A percentile compares a stretch with the other conserved stretches of the same genome.
phyloP scores from a whole-genome alignment of 1,140 invertebrate genomes.

The Armadillidium nasatum region DNA sequence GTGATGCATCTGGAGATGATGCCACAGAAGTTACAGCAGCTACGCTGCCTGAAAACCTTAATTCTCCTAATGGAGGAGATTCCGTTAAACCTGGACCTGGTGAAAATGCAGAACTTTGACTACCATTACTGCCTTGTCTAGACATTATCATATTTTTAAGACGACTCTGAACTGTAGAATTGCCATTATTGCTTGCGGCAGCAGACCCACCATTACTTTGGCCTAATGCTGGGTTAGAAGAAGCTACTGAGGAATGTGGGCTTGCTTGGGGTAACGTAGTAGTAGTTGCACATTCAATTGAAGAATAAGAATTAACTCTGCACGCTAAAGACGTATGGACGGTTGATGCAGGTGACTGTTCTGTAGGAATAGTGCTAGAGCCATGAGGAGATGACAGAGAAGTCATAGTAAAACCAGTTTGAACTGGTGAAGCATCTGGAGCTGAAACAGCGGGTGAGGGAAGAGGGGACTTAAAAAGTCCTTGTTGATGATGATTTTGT shows the following conservation, averaged over 20 bases:
- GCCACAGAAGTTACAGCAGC: conserved; percentile 41
- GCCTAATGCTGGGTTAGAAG: not conserved
- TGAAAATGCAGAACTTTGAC: conserved; percentile 29
- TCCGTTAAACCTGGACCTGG: conserved; percentile 21
- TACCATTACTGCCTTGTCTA: conserved; percentile 30
- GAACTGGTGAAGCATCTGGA: conserved; percentile 38
- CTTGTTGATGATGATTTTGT: conserved; percentile 35
- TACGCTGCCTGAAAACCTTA: conserved; percentile 41
- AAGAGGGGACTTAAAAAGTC: conserved; percentile 35
- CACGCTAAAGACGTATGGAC: conserved; percentile 26
- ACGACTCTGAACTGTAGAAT: conserved; percentile 40
- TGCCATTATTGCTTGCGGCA: conserved; percentile 45
- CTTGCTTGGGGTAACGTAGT: not conserved
- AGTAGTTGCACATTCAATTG: not conserved
- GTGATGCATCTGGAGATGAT: conserved; percentile 29
- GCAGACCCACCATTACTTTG: not conserved
- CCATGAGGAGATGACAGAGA: conserved; percentile 32
- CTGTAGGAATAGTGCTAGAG: conserved; percentile 35
- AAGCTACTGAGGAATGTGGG: not conserved
- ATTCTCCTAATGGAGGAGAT: conserved; percentile 38
- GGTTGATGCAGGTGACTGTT: conserved; percentile 35
- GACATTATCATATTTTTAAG: conserved; percentile 45
- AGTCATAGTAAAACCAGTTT: conserved; percentile 38
- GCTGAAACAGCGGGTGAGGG: conserved; percentile 35
- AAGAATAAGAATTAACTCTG: not conserved